Base-by-base conservation (phyloP, 2,888 invertebrate species). In the Drosophila algonquin region DNA sequence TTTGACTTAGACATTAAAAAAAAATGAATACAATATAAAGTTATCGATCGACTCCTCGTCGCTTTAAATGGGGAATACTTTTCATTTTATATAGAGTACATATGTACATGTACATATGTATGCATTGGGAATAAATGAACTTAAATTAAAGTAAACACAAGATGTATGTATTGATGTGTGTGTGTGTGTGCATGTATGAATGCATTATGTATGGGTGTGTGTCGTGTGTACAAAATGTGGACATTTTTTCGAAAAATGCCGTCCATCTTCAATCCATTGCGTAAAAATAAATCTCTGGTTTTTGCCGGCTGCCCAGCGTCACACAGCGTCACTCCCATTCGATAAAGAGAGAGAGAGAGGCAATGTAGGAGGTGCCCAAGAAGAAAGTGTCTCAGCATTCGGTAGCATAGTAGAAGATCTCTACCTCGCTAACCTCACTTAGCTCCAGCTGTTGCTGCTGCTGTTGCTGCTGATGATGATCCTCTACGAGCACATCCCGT, bases 381-480 rank as follows among this genome's bases (percentile, higher is more conserved):
- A n/a, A 40, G 40, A 7, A 40, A 6, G 14, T 35, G 16, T 46
- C 52, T 79, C 73, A 91, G 75, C 91, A 90, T 67, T 90, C 87
- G 70, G 90, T 90, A 73, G 91, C 90, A 70, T 89, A 86, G 76
- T 90, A 90, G 63, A 91, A 90, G 51, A 90, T 82, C 71, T 90
- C 91, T 64, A 90, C 89, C 65, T 84, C 83, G 63, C 64, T 80
- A 50, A 81, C 73, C 59, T 59, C 73, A 47, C 58, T 61, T n/a
- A 70, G 40, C 24, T 12, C 44, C 59, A 50, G 47, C 12, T 50
- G 40, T 53, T 50, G 53, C 57, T 14, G 10, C 53, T 30, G 9
- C 21, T 21, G 27, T 21, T 30, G 51, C 64, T 71, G 40, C 14
- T 40, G 40, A 2, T 40, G 40, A n/a, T 40, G 14, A 40, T 40